Evolutionary conservation across 2,888 invertebrate species (phyloP).

Genomic region (Diloba caeruleocephala): DNA sequence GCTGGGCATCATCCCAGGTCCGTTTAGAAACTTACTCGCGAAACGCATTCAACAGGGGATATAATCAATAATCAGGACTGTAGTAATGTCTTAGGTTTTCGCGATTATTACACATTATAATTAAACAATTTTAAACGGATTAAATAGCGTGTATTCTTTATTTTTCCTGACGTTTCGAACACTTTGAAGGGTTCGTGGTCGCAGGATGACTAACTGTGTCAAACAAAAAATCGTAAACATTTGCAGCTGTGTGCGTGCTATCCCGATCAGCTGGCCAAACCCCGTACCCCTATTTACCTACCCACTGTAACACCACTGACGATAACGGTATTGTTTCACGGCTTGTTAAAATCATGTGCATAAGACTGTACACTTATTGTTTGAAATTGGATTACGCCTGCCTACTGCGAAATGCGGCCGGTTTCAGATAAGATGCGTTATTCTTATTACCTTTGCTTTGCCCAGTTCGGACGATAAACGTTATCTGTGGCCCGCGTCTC

Average conservation of each 20-base stretch:
- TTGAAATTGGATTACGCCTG: constrained; percentile 27
- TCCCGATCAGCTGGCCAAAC: constrained; percentile 82
- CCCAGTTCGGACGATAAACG: constrained; percentile 64
- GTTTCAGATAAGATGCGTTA: constrained; percentile 45
- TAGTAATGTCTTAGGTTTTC: constrained; percentile 62
- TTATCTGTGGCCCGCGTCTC: constrained; percentile 65
- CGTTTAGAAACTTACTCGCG: constrained; percentile 28
- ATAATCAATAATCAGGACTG: constrained; percentile 76
- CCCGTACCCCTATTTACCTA: constrained; percentile 61
- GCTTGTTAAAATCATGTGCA: constrained; percentile 29
- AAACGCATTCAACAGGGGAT: constrained; percentile 58
- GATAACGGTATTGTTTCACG: constrained; percentile 37
- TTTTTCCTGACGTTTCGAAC: too few species aligned
- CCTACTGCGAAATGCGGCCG: constrained; percentile 44
- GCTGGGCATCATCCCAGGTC: neutral
- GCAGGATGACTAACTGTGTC: too few species aligned
- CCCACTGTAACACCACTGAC: constrained; percentile 29
- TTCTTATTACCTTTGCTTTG: constrained; percentile 44
- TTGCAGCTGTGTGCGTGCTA: constrained; percentile 68
- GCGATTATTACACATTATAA: too few species aligned
- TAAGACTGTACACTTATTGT: constrained; percentile 36
- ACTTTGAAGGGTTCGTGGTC: too few species aligned
- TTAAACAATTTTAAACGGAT: too few species aligned
- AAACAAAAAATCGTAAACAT: constrained; percentile 79
- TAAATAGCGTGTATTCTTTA: too few species aligned